Percentiles rank a stretch among this genome's conserved stretches.
Conservation (phyloP, 2,113 vertebrate genomes). For the Cranoglanis bouderius region DNA sequence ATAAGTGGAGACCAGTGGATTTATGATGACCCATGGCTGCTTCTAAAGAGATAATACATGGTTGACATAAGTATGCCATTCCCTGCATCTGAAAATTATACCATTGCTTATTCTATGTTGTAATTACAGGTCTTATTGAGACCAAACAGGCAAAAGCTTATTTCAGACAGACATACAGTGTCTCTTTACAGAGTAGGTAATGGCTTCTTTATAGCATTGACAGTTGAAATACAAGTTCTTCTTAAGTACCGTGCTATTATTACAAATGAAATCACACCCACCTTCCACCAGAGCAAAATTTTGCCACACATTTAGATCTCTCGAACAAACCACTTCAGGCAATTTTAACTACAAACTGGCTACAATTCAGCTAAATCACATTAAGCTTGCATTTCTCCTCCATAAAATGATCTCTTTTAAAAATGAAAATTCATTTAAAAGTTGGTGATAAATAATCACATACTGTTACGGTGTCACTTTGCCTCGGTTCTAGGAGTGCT, state of each 20-base stretch:
- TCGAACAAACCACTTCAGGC: background rate
- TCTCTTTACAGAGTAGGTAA: background rate
- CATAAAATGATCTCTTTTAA: background rate
- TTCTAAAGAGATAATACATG: constrained; percentile 26
- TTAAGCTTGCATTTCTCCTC: background rate
- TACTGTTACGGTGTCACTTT: background rate
- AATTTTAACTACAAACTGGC: background rate
- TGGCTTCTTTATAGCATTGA: background rate
- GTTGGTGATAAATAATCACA: background rate
- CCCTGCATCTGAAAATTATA: background rate
- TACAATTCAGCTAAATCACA: background rate
- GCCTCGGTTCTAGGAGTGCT: background rate
- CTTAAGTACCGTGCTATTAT: background rate
- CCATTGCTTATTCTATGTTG: background rate
- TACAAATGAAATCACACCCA: background rate
- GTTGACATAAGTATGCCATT: background rate
- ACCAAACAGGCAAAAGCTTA: background rate
- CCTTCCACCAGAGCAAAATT: background rate
- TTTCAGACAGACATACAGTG: background rate
- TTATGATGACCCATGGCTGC: constrained; percentile 55
- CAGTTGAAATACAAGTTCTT: background rate
- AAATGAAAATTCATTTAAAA: background rate
- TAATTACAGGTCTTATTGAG: background rate
- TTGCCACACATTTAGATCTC: background rate
- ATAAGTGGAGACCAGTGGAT: constrained; percentile 39